Conservation (phyloP, 1,140 invertebrate species). For the Meloidogyne exigua region DNA sequence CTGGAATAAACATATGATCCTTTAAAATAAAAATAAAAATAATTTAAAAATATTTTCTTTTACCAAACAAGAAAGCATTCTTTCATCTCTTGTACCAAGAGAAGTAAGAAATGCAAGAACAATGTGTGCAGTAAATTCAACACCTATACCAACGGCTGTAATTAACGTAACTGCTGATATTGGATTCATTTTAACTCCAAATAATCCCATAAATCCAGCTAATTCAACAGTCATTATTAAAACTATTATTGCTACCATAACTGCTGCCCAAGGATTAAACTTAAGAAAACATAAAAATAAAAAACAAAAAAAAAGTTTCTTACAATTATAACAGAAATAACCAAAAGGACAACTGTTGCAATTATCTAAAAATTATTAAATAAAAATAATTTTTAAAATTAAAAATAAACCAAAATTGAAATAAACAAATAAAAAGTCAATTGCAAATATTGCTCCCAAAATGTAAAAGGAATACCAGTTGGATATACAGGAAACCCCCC, state of each 20-base stretch:
- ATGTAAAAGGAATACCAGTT: conserved; percentile 89
- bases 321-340: conserved; percentile 75
- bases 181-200: conserved; percentile 82
- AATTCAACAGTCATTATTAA: conserved; percentile 77
- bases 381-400: conserved; percentile 9
- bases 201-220: conserved; percentile 80
- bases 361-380: conserved; percentile 5
- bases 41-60: no score
- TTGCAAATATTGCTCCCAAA: conserved; percentile 95
- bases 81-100: conserved; percentile 77
- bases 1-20: conserved; percentile 74
- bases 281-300: conserved; percentile 71
- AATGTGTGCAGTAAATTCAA: conserved; percentile 82
- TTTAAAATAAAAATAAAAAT: background rate
- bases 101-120: conserved; percentile 83
- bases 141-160: conserved; percentile 80
- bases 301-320: conserved; percentile 73
- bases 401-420: conserved; percentile 77
- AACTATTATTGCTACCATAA: conserved; percentile 73
- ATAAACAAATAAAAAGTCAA: conserved; percentile 76
- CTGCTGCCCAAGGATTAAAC: conserved; percentile 65
- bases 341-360: conserved; percentile 67
- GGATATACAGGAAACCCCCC: conserved; percentile 91
- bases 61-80: conserved; percentile 74
- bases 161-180: conserved; percentile 78